phyloP scores from a whole-genome alignment of 2,888 invertebrate species.

The Adelphocoris suturalis region DNA sequence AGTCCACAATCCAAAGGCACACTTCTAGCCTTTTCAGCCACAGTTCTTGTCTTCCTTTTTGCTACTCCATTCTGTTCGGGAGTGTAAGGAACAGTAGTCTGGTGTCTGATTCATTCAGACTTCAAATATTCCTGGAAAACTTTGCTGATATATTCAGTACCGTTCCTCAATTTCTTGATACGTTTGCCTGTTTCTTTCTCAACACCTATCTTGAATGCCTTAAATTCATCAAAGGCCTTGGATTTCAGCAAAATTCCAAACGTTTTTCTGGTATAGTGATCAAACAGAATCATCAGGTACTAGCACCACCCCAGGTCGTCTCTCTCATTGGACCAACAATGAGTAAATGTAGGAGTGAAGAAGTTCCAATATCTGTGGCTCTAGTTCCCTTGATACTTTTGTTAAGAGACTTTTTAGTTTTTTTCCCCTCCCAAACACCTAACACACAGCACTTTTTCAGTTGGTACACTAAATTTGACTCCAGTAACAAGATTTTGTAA shows the following conservation, averaged over 20 bases:
- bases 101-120: conserved; percentile 63
- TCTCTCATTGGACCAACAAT: conserved; percentile 74
- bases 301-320: conserved; percentile 73
- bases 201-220: conserved; percentile 75
- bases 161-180: conserved; percentile 75
- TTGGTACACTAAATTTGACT: conserved; percentile 34
- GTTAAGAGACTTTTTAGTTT: conserved; percentile 46
- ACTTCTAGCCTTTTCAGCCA: conserved; percentile 75
- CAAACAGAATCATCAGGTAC: conserved; percentile 74
- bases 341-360: conserved; percentile 75
- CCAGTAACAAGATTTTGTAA: conserved; percentile 65
- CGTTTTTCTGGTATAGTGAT: conserved; percentile 73
- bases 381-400: conserved; percentile 53
- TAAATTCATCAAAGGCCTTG: conserved; percentile 77
- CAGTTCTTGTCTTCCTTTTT: conserved; percentile 49
- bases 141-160: conserved; percentile 65
- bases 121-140: conserved; percentile 52
- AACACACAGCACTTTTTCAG: conserved; percentile 43
- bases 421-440: conserved; percentile 69
- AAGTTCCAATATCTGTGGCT: conserved; percentile 72
- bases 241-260: conserved; percentile 77
- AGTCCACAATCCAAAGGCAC: conserved; percentile 76
- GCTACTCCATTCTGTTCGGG: conserved; percentile 42
- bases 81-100: conserved; percentile 66
- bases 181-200: conserved; percentile 76